Evolutionary conservation across 2,888 invertebrate species (phyloP), one percentile per base, ranked within the genome.

Genomic region (Pasiphila rectangulata): DNA sequence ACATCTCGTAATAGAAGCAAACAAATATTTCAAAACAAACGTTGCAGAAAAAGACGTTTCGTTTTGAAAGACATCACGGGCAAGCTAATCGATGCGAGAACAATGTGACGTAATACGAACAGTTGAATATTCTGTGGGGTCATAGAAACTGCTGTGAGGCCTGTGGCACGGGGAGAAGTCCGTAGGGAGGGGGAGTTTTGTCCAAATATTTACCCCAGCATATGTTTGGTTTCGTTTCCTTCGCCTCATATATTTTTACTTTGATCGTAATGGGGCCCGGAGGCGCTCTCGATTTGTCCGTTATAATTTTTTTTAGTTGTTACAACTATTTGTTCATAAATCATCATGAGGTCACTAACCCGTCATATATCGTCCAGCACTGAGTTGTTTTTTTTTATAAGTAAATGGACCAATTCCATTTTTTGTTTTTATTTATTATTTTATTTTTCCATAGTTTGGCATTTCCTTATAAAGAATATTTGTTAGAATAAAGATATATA

Each of bases 161-260:
- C 48, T 39, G 34, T 35, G 48, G 21, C 17, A 3, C 34, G 35
- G 70, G 69, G 61, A 67, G 64, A 67, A 67, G 64, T 63, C 65
- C 69, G 64, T 73, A 71, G 44, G 40, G 49, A 44, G 44, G 36
- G 40, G 40, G 49, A 49, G 40, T 41, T 49, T 40, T 36, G 75
- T 75, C 78, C 82, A 85, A 87, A 88, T 86, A 86, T 87, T 87
- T 87, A 79, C 77, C 63, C 71, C 69, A 70, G 83, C 83, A 84
- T 84, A 84, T 87, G 87, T 84, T 87, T 85, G 84, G 83, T 83
- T 87, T 87, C 86, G 81, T 87, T 87, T 84, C 79, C 82, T 83
- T 75, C 80, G 84, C 80, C 77, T 86, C 87, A 86, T 86, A 86
- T 87, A 86, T 86, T 86, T 86, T 86, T 81, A 79, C 85, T 85